phyloP scores from a whole-genome alignment of 2,113 vertebrate species.

The Bos javanicus region DNA sequence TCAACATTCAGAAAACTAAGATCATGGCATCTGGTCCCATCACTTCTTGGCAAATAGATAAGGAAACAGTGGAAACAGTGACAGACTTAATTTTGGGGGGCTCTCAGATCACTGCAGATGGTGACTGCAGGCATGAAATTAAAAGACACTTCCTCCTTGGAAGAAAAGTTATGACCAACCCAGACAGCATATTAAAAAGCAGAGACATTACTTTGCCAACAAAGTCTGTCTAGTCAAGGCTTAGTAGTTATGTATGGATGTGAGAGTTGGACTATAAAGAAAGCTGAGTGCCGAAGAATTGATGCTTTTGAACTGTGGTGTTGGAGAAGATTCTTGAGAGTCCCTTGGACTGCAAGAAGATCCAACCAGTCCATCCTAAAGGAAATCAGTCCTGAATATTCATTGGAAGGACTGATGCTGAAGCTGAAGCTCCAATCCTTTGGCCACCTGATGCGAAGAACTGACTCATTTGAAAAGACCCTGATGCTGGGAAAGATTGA shows the following conservation, averaged over 20 bases:
- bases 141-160: neutral
- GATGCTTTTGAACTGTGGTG: neutral
- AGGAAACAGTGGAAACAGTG: neutral
- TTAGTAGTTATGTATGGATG: neutral
- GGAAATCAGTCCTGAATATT: neutral
- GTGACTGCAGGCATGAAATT: neutral
- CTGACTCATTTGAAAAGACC: neutral
- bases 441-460: neutral
- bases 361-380: neutral
- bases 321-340: neutral
- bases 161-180: neutral
- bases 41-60: neutral
- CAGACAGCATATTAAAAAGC: neutral
- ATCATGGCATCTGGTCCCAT: neutral
- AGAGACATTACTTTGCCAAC: neutral
- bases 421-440: neutral
- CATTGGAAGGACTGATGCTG: neutral
- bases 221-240: neutral
- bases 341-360: neutral
- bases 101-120: neutral
- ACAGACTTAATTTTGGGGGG: neutral
- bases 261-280: neutral
- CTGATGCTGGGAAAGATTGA: neutral
- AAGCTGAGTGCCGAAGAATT: fast-evolving
- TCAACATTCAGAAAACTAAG: neutral